Evolutionary conservation across 1,140 invertebrate genomes (phyloP), one percentile per base, ranked within the genome.

Genomic region (Drosophila albomicans): DNA sequence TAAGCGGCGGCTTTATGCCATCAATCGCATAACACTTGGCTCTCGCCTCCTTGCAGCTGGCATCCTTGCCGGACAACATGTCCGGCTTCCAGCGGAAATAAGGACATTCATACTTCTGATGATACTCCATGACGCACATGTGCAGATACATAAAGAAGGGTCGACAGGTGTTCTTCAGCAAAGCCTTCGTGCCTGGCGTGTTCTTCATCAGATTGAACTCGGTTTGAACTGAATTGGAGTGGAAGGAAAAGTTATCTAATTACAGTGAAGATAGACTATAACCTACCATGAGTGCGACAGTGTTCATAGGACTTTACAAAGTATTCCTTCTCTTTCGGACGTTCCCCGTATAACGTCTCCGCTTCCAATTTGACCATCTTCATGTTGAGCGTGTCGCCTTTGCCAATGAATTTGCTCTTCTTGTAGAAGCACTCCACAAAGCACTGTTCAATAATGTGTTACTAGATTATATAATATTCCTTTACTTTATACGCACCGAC

Each of bases 371-470:
- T 82, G 1, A 91, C 87, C 80, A 87, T 87, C 20, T 91, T 91
- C 87, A 91, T 91, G 11, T 91, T 87, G 5, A 91, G 82, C 1
- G 61, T 74, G 5, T 91, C 82, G 30, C 69, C 69, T 46, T 91
- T 91, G 0, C 77, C 78, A 0, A 91, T 75, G 13, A 91, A 91
- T 16, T 91, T 91, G 48, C 70, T 79, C 6, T 81, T 80, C 65
- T 88, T 91, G 15, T 87, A 91, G 2, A 82, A 0, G 2, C 87
- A 91, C 77, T 91, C 87, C 1, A 91, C 69, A 6, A 91, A 76
- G 16, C 87, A 91, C 87, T 91, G 8, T 10, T 38, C 35, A 25
- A 30, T 4, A 11, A 3, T 6, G n/a, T 3, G 0, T 51, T n/a
- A 15, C 6, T 3, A 5, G 38, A 10, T 35, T 45, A 11, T 1